Evolutionary conservation across 2,797 vertebrate species (phyloP).

Genomic region (Alcedo atthis): DNA sequence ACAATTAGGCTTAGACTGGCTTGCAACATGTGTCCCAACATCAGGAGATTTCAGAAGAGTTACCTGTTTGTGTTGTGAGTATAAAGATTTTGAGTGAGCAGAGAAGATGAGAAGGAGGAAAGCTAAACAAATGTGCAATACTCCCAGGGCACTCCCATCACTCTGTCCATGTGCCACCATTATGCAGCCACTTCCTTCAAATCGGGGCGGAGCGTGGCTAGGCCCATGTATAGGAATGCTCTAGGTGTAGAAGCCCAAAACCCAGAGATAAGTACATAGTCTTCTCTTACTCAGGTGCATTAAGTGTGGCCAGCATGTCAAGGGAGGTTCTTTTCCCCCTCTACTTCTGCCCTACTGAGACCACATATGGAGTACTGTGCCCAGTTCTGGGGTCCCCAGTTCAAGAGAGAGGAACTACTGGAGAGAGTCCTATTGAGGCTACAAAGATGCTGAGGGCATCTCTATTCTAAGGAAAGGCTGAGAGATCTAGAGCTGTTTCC

Average conservation of each 20-base stretch:
- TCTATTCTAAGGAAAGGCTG: background rate
- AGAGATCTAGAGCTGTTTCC: background rate
- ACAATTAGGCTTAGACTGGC: background rate
- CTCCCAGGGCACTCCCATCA: too few species aligned
- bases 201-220: accelerated
- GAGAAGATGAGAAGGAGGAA: background rate
- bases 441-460: too few species aligned
- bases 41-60: background rate
- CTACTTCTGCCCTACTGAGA: background rate
- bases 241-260: background rate
- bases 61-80: background rate
- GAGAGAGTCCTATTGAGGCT: background rate
- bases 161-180: accelerated
- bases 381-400: background rate
- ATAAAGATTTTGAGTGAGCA: background rate
- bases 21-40: background rate
- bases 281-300: background rate
- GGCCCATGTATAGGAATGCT: background rate
- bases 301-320: background rate
- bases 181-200: background rate
- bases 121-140: accelerated
- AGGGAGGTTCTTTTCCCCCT: background rate
- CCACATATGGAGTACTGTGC: background rate
- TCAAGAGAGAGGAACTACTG: background rate
- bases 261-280: background rate